phyloP scores from a whole-genome alignment of 2,888 invertebrate species.

The Agonum fuliginosum region DNA sequence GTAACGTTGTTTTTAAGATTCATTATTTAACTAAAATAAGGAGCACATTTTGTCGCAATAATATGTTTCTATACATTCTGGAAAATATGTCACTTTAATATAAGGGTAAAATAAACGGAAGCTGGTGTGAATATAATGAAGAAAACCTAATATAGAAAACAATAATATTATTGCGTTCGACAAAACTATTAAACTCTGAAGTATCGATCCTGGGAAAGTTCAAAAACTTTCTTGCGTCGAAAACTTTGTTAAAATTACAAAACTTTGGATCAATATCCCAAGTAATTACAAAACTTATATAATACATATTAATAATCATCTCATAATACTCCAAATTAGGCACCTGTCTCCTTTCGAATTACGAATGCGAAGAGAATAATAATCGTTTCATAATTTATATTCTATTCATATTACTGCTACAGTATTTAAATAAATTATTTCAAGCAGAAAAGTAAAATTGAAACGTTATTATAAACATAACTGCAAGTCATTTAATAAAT shows the following conservation, averaged over 20 bases:
- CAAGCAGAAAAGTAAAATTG: too few relatives aligned
- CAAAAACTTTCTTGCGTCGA: constrained; percentile 23
- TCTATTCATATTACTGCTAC: too few relatives aligned
- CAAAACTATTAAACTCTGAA: constrained; percentile 32
- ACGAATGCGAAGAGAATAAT: background rate
- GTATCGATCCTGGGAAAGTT: constrained; percentile 30
- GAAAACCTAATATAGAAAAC: constrained; percentile 4
- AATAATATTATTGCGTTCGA: constrained; percentile 23
- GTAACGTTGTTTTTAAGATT: too few relatives aligned
- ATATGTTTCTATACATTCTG: too few relatives aligned
- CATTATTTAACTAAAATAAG: too few relatives aligned
- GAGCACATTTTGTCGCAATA: too few relatives aligned
- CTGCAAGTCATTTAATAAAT: too few relatives aligned
- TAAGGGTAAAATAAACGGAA: constrained; percentile 6
- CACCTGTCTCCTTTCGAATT: constrained; percentile 7
- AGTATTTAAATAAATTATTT: too few relatives aligned
- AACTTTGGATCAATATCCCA: constrained; percentile 28
- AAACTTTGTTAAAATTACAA: constrained; percentile 39
- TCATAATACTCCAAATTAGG: constrained; percentile 9
- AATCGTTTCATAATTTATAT: background rate
- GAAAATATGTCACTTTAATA: background rate
- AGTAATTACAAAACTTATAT: constrained; percentile 33
- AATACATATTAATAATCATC: constrained; percentile 25
- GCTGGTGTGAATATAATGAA: background rate
- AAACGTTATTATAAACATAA: too few relatives aligned